These are phyloP conservation scores for Mamestra configurata DNA, from an alignment of 1,140 invertebrate species.

Conservation along the genomic window DNA sequence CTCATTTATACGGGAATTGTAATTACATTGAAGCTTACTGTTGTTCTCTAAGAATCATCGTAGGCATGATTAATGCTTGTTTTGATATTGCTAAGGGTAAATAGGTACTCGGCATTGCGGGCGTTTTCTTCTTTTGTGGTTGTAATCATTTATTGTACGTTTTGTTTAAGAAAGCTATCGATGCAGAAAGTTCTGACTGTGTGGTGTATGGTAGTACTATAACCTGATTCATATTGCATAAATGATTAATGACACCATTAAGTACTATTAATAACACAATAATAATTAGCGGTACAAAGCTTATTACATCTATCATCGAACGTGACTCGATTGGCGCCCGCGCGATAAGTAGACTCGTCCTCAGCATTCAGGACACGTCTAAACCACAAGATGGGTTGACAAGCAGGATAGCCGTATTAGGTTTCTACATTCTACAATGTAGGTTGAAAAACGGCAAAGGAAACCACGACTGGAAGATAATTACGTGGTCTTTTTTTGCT, in stretches of 20 bases:
- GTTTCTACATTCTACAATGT: conserved; percentile 32
- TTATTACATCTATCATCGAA: conserved; percentile 63
- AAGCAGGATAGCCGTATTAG: conserved; percentile 65
- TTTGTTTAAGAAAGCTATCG: too few relatives aligned
- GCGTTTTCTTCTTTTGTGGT: background rate
- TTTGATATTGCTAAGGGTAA: background rate
- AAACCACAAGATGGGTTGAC: conserved; percentile 61
- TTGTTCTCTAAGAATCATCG: background rate
- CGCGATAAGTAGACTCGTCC: conserved; percentile 13
- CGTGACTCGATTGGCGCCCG: conserved; percentile 67
- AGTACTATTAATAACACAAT: conserved; percentile 61
- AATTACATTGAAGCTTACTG: background rate
- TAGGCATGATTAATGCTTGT: conserved; percentile 13
- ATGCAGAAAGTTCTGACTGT: too few relatives aligned
- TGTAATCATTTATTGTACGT: background rate
- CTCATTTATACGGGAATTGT: conserved; percentile 16
- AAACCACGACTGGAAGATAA: conserved; percentile 23
- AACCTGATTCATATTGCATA: background rate
- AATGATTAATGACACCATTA: conserved; percentile 40
- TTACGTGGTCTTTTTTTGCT: conserved; percentile 2
- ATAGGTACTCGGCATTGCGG: background rate
- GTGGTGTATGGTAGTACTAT: background rate
- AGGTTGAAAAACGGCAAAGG: conserved; percentile 28
- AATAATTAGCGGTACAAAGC: conserved; percentile 46
- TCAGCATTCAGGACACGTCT: conserved; percentile 71